Conservation (phyloP, 1,140 invertebrate genomes). For the Caenorhabditis brenneri region DNA sequence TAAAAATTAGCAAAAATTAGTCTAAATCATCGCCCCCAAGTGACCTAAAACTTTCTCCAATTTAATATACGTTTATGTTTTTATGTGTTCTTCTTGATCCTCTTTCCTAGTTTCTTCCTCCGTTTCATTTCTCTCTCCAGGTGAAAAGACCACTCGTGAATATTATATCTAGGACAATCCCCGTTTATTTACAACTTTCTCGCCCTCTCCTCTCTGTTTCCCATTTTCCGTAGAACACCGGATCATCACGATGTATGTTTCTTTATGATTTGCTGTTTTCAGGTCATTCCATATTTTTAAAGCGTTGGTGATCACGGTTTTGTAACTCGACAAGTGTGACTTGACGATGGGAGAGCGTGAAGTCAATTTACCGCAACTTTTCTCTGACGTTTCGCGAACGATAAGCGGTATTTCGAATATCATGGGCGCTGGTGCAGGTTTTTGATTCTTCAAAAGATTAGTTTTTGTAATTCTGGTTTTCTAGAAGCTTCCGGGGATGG, state of each 20-base stretch:
- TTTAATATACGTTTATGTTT: neutral
- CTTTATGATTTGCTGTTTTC: neutral
- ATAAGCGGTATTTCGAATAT: slow-evolving; percentile 50
- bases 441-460: neutral
- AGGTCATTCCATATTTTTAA: too few species aligned
- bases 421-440: slow-evolving; percentile 45
- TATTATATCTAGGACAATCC: slow-evolving; percentile 42
- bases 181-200: slow-evolving; percentile 24
- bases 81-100: neutral
- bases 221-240: neutral
- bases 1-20: too few species aligned
- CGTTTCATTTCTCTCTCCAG: neutral
- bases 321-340: too few species aligned
- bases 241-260: slow-evolving; percentile 32
- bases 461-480: neutral
- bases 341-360: slow-evolving; percentile 51
- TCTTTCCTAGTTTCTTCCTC: neutral
- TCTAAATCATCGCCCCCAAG: too few species aligned
- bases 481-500: neutral
- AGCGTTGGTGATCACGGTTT: too few species aligned
- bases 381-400: slow-evolving; percentile 52
- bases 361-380: slow-evolving; percentile 50
- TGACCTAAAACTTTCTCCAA: neutral
- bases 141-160: slow-evolving; percentile 40
- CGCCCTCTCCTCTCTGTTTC: neutral